phyloP scores from a whole-genome alignment of 37 sponge, comb jelly and placozoan species.

The Halisarca cf. caerulea region DNA sequence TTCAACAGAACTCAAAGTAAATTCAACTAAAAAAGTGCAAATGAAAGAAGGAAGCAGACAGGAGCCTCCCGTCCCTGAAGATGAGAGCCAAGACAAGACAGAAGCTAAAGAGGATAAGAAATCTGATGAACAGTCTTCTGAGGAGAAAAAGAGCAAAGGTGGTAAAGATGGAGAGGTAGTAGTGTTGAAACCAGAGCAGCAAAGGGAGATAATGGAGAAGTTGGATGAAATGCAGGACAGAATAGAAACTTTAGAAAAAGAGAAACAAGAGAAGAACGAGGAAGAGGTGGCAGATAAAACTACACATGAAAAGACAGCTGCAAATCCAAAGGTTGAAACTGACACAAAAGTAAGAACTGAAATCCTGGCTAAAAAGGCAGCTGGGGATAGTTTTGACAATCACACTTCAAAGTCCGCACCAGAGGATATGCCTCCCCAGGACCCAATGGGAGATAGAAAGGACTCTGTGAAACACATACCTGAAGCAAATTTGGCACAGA shows the following conservation, averaged over 20 bases:
- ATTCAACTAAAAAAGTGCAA: conserved; percentile 10
- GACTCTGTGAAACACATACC: too few species aligned
- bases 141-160: conserved; percentile 30
- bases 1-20: too few species aligned
- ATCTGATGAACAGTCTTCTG: conserved; percentile 29
- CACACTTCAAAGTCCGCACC: too few species aligned
- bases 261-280: background rate
- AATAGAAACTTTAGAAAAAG: background rate
- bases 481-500: too few species aligned
- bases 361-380: too few species aligned
- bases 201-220: background rate
- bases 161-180: background rate
- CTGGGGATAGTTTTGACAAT: too few species aligned
- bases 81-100: conserved; percentile 9
- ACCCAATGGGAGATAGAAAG: too few species aligned
- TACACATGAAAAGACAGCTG: background rate
- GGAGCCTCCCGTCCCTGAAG: background rate
- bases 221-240: background rate
- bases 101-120: conserved; percentile 10
- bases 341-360: too few species aligned
- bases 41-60: background rate
- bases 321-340: too few species aligned
- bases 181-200: background rate
- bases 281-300: background rate
- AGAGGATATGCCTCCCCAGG: too few species aligned